phyloP scores from a whole-genome alignment of 1,140 invertebrate genomes.

The Amphibalanus amphitrite region DNA sequence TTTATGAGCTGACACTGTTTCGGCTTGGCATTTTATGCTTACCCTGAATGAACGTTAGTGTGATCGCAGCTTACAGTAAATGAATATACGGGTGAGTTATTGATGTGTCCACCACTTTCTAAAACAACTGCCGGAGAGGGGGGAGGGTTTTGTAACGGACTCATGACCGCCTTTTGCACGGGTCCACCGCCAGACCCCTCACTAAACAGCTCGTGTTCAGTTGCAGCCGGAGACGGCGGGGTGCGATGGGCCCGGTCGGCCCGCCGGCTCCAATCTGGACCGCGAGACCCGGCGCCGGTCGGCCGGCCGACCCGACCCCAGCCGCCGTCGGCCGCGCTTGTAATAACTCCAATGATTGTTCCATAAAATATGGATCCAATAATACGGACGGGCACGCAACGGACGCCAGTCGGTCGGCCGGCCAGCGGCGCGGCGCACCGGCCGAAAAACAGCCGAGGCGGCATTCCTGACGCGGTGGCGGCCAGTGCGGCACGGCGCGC shows the following conservation, averaged over 20 bases:
- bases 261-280: not conserved
- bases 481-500: no score
- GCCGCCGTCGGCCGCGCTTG: not conserved
- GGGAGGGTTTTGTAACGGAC: not conserved
- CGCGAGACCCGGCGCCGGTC: no score
- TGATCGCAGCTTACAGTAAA: not conserved
- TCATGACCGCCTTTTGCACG: not conserved
- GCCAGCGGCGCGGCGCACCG: no score
- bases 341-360: slow-evolving; percentile 2
- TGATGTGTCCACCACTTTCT: not conserved
- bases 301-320: no score
- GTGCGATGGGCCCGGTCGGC: no score
- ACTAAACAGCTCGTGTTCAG: not conserved
- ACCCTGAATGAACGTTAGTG: not conserved
- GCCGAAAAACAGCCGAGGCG: not conserved
- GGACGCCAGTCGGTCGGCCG: no score
- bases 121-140: not conserved
- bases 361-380: slow-evolving; percentile 1
- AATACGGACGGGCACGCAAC: not conserved
- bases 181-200: no score
- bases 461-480: not conserved
- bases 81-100: not conserved
- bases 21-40: not conserved
- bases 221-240: not conserved
- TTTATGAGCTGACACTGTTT: not conserved